Evolutionary conservation across 2,113 vertebrate species (phyloP), one percentile per base, ranked within the genome.

Genomic region (Entelurus aequoreus): DNA sequence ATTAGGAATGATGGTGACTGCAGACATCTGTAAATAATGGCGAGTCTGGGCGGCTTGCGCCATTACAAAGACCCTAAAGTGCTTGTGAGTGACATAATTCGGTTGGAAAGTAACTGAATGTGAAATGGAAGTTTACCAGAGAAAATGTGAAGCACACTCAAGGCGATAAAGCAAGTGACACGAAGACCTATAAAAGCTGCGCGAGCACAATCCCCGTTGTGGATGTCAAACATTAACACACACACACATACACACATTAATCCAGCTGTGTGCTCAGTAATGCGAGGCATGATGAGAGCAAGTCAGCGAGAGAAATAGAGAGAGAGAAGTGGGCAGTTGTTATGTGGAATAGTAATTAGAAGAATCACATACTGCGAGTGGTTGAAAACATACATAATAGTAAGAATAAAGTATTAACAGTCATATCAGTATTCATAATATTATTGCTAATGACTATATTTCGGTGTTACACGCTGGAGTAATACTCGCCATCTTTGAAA

Each of bases 261-360:
- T 86, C 74, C 76, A 77, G 69, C 74, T 74, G 62, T 1, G 46
- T 70, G 66, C 63, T 66, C 48, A 13, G 70, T 77, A 75, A 81
- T 80, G 74, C 78, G 66, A 74, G 28, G 51, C 3, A 66, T 15
- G 8, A 49, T 52, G 50, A n/a, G 6, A 35, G 38, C 49, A 51
- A 40, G 56, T 15, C 19, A 59, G 9, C 48, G 60, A 19, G 10
- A 35, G 19, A 42, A 50, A 54, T 42, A 42, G 38, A 40, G 38
- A 57, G 46, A 19, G 48, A n/a, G 48, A 59, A 51, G 55, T 36
- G 69, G 72, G 59, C 42, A 16, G 75, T 75, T 21, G 74, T 84
- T 69, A 72, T 56, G 57, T 52, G 60, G 64, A 66, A 72, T 12
- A 69, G 80, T 74, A 79, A 82, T 85, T 84, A 86, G 49, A 64